These are phyloP conservation scores for Synergus laeviventris DNA, from an alignment of 2,888 invertebrate genomes.

Conservation along the genomic window DNA sequence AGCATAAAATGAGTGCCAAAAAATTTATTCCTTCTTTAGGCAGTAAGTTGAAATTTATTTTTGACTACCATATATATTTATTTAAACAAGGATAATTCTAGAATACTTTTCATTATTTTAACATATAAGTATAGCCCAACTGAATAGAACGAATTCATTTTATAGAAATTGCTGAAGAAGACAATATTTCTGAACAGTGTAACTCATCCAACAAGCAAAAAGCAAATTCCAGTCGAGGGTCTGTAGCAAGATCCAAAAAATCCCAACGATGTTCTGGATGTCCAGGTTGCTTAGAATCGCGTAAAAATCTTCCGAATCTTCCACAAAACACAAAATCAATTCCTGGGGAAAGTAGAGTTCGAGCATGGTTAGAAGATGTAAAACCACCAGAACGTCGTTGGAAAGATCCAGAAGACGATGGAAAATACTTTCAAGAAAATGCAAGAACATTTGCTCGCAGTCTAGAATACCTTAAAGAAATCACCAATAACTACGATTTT, in stretches of 20 bases:
- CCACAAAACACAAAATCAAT: constrained; percentile 57
- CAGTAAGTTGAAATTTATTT: constrained; percentile 64
- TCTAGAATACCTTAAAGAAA: constrained; percentile 62
- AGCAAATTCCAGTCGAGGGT: constrained; percentile 42
- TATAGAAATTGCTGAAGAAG: constrained; percentile 88
- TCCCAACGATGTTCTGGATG: constrained; percentile 81
- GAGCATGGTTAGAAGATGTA: constrained; percentile 73
- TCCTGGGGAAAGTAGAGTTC: constrained; percentile 71
- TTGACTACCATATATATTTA: neutral
- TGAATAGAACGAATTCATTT: constrained; percentile 1
- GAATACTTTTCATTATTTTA: neutral
- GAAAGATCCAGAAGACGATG: constrained; percentile 61
- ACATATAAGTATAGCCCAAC: neutral
- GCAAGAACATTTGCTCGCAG: constrained; percentile 57
- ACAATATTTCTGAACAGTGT: constrained; percentile 73
- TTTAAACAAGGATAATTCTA: neutral
- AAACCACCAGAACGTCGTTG: constrained; percentile 68
- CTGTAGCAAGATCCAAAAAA: constrained; percentile 72
- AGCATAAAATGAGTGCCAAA: constrained; percentile 90
- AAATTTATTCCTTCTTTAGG: constrained; percentile 87
- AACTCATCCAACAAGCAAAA: constrained; percentile 58
- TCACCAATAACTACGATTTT: constrained; percentile 59
- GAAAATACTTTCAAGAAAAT: constrained; percentile 59
- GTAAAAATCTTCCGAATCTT: constrained; percentile 53
- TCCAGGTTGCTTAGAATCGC: constrained; percentile 79